phyloP scores from a whole-genome alignment of 2,888 invertebrate genomes.

The Panorpa germanica region DNA sequence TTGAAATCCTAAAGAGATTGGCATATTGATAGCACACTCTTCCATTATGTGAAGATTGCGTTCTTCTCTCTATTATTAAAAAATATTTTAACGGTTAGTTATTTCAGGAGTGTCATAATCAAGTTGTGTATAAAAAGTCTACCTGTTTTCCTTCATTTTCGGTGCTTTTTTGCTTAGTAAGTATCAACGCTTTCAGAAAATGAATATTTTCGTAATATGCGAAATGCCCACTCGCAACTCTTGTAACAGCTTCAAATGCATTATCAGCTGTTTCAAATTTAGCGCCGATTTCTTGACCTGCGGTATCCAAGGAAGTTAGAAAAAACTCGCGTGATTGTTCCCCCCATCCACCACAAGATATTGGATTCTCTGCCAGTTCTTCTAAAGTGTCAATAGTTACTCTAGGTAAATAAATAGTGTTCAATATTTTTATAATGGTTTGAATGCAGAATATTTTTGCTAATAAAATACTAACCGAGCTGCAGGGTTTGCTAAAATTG shows the following conservation, averaged over 20 bases:
- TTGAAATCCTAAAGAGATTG: constrained; percentile 61
- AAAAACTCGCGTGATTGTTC: constrained; percentile 51
- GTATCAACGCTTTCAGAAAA: constrained; percentile 44
- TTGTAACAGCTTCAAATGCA: constrained; percentile 37
- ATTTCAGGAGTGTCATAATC: constrained; percentile 15
- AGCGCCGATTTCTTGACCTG: constrained; percentile 42
- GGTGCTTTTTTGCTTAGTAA: constrained; percentile 28
- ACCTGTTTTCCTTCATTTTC: constrained; percentile 17
- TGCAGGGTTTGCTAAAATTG: constrained; percentile 60
- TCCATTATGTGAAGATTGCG: constrained; percentile 61
- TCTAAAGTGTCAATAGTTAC: constrained; percentile 61
- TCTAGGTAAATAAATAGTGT: constrained; percentile 21
- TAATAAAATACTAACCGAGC: constrained; percentile 29
- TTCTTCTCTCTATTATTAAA: constrained; percentile 16
- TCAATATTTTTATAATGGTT: background rate
- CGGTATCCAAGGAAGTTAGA: constrained; percentile 42
- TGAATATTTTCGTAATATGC: constrained; percentile 67
- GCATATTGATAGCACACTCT: constrained; percentile 63
- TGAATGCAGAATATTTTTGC: constrained; percentile 4
- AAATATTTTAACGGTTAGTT: constrained; percentile 13
- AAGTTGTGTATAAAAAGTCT: constrained; percentile 2
- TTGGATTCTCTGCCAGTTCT: constrained; percentile 42
- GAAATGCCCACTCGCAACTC: constrained; percentile 47
- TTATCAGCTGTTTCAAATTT: constrained; percentile 43
- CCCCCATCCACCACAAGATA: constrained; percentile 55